These are phyloP conservation scores for Pseudochirops corinnae DNA, from an alignment of 2,797 vertebrate species.

Conservation along the genomic window DNA sequence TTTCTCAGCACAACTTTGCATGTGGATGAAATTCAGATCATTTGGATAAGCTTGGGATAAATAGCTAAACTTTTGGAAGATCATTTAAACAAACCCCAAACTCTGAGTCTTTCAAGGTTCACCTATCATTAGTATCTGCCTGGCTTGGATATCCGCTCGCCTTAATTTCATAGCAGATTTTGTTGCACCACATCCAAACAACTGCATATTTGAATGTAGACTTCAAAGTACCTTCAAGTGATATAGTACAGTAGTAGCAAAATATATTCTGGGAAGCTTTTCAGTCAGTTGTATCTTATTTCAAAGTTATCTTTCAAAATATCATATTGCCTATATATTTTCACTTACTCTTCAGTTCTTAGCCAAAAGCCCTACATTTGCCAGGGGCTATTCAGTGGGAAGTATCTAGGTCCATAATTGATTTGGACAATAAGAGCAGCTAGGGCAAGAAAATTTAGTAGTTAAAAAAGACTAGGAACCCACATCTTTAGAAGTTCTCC, in stretches of 20 bases:
- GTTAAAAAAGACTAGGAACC: not conserved
- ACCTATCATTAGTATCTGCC: slow-evolving; percentile 74
- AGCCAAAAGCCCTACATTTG: slow-evolving; percentile 4
- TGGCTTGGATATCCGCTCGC: slow-evolving; percentile 71
- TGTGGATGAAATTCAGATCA: slow-evolving; percentile 76
- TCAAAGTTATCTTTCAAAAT: slow-evolving; percentile 64
- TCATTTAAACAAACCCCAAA: slow-evolving; percentile 78
- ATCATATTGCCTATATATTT: slow-evolving; percentile 44
- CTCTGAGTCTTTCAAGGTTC: slow-evolving; percentile 77
- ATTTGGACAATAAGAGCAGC: slow-evolving; percentile 40
- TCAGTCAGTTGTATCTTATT: slow-evolving; percentile 56
- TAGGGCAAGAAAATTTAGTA: not conserved
- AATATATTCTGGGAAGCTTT: slow-evolving; percentile 35
- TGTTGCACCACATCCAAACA: slow-evolving; percentile 78
- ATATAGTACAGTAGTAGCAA: slow-evolving; percentile 28
- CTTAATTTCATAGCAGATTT: slow-evolving; percentile 78
- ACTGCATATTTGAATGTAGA: slow-evolving; percentile 69
- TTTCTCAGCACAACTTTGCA: slow-evolving; percentile 76
- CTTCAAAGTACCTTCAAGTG: slow-evolving; percentile 64
- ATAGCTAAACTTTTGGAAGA: slow-evolving; percentile 75
- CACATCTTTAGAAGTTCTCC: not conserved
- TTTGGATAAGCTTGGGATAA: slow-evolving; percentile 77
- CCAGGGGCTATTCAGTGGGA: slow-evolving; percentile 20
- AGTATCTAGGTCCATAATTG: slow-evolving; percentile 1
- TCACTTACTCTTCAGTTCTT: slow-evolving; percentile 27